These are phyloP conservation scores for Eutolmus rufibarbis DNA, from an alignment of 2,888 invertebrate genomes.

Conservation along the genomic window DNA sequence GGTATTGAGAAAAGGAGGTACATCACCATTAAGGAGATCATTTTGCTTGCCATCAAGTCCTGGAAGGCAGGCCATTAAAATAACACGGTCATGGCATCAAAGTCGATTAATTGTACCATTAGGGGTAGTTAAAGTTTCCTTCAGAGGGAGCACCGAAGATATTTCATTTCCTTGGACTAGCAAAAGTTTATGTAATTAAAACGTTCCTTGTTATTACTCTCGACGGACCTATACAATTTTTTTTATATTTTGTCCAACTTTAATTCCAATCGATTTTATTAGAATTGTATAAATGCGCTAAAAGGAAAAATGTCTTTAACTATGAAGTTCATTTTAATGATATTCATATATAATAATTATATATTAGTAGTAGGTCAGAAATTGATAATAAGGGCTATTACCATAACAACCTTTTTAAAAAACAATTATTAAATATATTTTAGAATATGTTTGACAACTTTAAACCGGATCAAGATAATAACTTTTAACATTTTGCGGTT, in stretches of 20 bases:
- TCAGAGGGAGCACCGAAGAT: background rate
- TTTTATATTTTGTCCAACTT: background rate
- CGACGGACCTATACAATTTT: background rate
- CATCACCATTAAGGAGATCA: constrained; percentile 18
- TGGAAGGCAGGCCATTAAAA: constrained; percentile 10
- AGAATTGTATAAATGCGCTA: background rate
- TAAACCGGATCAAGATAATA: too few relatives aligned
- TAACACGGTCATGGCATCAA: constrained; percentile 26
- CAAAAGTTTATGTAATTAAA: constrained; percentile 8
- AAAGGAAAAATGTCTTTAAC: background rate
- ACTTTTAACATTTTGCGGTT: too few relatives aligned
- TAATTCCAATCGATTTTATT: background rate
- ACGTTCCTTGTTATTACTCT: background rate
- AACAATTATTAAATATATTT: too few relatives aligned
- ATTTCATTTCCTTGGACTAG: background rate
- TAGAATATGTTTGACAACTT: too few relatives aligned
- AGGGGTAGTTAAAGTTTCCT: constrained; percentile 20
- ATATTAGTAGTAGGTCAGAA: too few relatives aligned
- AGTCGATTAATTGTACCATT: constrained; percentile 32
- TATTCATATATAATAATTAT: too few relatives aligned
- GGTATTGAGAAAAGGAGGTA: background rate
- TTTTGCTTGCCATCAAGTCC: background rate
- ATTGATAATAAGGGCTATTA: too few relatives aligned
- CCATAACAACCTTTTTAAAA: too few relatives aligned
- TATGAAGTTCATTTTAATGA: background rate